These are phyloP conservation scores for Dromius quadrimaculatus DNA, from an alignment of 2,888 invertebrate species.

Conservation along the genomic window DNA sequence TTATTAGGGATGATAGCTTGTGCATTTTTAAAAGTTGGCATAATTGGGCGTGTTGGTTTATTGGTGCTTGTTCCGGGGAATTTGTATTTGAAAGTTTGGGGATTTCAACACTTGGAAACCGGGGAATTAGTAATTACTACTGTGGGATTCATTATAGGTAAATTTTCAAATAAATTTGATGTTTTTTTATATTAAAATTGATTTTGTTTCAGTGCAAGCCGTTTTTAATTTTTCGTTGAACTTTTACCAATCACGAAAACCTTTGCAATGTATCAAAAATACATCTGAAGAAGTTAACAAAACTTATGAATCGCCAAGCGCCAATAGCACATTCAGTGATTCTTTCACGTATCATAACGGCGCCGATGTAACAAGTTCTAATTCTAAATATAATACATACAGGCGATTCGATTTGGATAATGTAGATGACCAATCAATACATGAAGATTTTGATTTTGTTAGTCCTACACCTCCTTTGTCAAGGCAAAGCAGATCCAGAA, in stretches of 20 bases:
- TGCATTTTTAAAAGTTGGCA: slow-evolving; percentile 62
- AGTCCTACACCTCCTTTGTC: slow-evolving; percentile 62
- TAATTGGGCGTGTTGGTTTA: slow-evolving; percentile 60
- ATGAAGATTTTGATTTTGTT: slow-evolving; percentile 54
- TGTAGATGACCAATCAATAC: slow-evolving; percentile 24
- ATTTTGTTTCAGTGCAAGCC: not conserved
- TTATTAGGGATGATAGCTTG: slow-evolving; percentile 63
- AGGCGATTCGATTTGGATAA: slow-evolving; percentile 24
- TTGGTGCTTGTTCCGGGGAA: slow-evolving; percentile 62
- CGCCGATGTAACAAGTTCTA: not conserved
- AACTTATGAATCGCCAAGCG: not conserved
- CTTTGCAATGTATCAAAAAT: too few relatives aligned
- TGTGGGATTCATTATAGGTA: slow-evolving; percentile 55
- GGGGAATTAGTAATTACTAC: slow-evolving; percentile 56
- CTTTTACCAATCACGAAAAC: not conserved
- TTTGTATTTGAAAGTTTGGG: slow-evolving; percentile 53
- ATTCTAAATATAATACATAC: slow-evolving; percentile 8
- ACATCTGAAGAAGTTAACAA: not conserved
- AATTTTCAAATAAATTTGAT: not conserved
- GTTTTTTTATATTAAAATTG: not conserved
- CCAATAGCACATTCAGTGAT: not conserved
- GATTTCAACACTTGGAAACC: slow-evolving; percentile 41
- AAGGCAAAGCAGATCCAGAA: slow-evolving; percentile 58
- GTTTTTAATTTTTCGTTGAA: not conserved
- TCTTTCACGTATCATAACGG: not conserved